Evolutionary conservation across 2,888 invertebrate species (phyloP).

Genomic region (Cheilosia variabilis): DNA sequence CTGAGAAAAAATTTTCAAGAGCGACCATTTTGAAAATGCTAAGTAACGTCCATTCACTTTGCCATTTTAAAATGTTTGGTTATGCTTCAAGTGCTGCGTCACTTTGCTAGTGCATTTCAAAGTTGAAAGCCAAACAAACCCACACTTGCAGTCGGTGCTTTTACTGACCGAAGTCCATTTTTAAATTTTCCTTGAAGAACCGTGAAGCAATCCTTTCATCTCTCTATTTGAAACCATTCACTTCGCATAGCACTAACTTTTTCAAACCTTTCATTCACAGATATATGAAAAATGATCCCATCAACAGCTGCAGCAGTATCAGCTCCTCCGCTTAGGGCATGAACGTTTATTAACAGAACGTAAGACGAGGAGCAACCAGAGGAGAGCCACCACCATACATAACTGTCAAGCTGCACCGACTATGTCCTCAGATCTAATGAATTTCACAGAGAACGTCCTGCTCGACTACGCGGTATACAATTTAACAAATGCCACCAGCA

Average conservation of each 20-base stretch:
- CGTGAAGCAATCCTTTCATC: too few species aligned
- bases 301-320: slow-evolving; percentile 4
- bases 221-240: too few species aligned
- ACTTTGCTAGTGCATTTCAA: too few species aligned
- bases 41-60: too few species aligned
- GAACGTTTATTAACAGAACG: slow-evolving; percentile 5
- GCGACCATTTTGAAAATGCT: too few species aligned
- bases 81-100: too few species aligned
- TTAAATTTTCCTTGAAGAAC: too few species aligned
- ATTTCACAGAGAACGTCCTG: slow-evolving; percentile 53
- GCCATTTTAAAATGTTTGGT: too few species aligned
- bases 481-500: slow-evolving; percentile 45
- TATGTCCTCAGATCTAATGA: slow-evolving; percentile 54
- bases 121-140: too few species aligned
- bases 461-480: slow-evolving; percentile 48
- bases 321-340: slow-evolving; percentile 24
- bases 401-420: slow-evolving; percentile 22
- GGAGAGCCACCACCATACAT: background rate
- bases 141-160: too few species aligned
- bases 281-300: slow-evolving; percentile 25
- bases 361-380: background rate
- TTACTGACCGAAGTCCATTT: too few species aligned
- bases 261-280: slow-evolving; percentile 25
- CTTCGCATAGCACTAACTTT: background rate
- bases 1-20: too few species aligned